A percentile compares a stretch with the other conserved stretches of the same genome.
Conservation (phyloP, 2,888 invertebrate genomes). For the Drosophila picticornis region DNA sequence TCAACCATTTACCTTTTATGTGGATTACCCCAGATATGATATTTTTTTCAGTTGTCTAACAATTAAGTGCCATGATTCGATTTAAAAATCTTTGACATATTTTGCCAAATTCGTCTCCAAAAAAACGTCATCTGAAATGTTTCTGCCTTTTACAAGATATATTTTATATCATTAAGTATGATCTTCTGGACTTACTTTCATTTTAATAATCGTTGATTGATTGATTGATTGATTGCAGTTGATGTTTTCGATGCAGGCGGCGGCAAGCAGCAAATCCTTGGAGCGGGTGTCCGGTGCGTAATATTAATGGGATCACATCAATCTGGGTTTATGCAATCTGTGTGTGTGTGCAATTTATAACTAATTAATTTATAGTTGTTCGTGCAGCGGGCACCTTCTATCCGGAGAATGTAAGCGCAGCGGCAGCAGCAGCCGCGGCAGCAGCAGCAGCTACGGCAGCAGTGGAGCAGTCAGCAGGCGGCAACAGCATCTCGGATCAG, state of each 20-base stretch:
- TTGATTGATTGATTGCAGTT: constrained; percentile 25
- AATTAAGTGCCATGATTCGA: not conserved
- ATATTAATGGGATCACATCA: not conserved
- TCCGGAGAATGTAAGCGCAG: constrained; percentile 78
- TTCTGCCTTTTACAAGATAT: not conserved
- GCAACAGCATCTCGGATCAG: constrained; percentile 44
- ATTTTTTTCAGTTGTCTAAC: too few relatives aligned
- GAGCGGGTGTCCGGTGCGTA: constrained; percentile 62
- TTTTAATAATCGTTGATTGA: constrained; percentile 4
- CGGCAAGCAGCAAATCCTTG: constrained; percentile 16
- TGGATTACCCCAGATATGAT: not conserved
- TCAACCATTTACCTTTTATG: too few relatives aligned
- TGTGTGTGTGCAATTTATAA: not conserved
- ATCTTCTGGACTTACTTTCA: too few relatives aligned
- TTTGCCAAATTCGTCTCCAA: not conserved
- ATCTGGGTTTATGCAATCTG: not conserved
- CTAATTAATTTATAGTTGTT: constrained; percentile 68
- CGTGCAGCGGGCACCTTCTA: constrained; percentile 84
- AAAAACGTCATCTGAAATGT: not conserved
- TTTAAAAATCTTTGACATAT: not conserved
- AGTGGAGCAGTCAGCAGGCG: constrained; percentile 17
- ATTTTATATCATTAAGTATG: too few relatives aligned
- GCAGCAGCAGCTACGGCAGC: not conserved
- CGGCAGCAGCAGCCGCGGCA: constrained; percentile 1
- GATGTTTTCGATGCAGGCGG: constrained; percentile 3